phyloP scores from a whole-genome alignment of 2,797 vertebrate species.

The Molothrus ater region DNA sequence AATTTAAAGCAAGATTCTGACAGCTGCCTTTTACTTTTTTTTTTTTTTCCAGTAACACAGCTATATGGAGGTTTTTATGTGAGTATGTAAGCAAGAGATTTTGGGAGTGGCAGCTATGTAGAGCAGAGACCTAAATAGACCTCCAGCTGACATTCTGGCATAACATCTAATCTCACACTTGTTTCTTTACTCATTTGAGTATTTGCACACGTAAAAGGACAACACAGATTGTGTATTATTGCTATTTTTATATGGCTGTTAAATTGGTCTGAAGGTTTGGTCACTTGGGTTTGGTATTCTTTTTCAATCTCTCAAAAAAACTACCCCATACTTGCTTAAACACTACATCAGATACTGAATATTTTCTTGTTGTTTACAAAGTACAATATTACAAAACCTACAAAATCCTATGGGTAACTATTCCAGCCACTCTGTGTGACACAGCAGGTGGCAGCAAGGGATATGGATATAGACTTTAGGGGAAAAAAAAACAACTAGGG shows the following conservation, averaged over 20 bases:
- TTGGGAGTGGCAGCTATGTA: not conserved
- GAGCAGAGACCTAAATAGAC: not conserved
- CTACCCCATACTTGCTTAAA: not conserved
- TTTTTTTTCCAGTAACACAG: too few relatives aligned
- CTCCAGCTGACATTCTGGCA: not conserved
- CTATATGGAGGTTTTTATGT: not conserved
- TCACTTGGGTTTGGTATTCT: not conserved
- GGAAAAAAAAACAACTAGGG: not conserved
- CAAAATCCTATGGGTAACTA: not conserved
- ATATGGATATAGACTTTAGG: not conserved
- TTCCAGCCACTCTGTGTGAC: not conserved
- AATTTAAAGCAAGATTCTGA: not conserved
- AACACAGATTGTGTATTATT: not conserved
- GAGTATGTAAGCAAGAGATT: not conserved
- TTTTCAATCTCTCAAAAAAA: not conserved
- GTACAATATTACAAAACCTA: not conserved
- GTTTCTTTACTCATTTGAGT: not conserved
- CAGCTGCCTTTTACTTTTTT: not conserved
- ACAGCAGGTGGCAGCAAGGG: constrained; percentile 5
- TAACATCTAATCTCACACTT: not conserved
- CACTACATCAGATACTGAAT: not conserved
- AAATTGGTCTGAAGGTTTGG: not conserved
- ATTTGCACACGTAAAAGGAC: not conserved
- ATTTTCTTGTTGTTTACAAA: not conserved
- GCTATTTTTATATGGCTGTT: not conserved